A percentile compares a stretch with the other conserved stretches of the same genome.
Evolutionary conservation across 1,140 invertebrate genomes (phyloP).

Genomic region (Heliconius congener): DNA sequence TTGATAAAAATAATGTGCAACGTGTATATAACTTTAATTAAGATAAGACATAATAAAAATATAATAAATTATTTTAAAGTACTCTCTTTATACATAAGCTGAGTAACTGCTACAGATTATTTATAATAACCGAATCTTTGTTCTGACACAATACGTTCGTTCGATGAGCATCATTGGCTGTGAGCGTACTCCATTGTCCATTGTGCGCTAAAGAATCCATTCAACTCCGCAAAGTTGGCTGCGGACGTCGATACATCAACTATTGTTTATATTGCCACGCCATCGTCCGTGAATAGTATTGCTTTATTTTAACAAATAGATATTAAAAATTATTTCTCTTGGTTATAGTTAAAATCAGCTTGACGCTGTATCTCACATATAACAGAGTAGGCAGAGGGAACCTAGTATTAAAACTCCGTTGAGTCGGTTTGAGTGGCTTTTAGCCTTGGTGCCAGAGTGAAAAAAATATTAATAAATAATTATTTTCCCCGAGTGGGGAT

Average conservation of each 20-base stretch:
- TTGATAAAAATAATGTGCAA: background rate
- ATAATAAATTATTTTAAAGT: slow-evolving; percentile 6
- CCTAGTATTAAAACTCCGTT: too few relatives aligned
- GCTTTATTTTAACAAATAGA: slow-evolving; percentile 22
- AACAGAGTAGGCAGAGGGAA: background rate
- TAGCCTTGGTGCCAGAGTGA: too few relatives aligned
- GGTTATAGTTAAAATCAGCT: too few relatives aligned
- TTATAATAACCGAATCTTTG: slow-evolving; percentile 40
- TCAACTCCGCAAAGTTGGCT: slow-evolving; percentile 53
- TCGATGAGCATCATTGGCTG: slow-evolving; percentile 51
- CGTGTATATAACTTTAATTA: background rate
- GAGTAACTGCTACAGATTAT: slow-evolving; percentile 29
- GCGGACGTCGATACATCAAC: slow-evolving; percentile 30
- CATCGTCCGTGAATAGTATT: slow-evolving; percentile 27
- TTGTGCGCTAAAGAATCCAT: slow-evolving; percentile 64
- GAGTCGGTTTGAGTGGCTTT: too few relatives aligned
- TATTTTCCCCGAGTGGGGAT: too few relatives aligned
- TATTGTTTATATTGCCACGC: slow-evolving; percentile 29
- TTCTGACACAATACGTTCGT: slow-evolving; percentile 45
- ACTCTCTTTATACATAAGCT: slow-evolving; percentile 5
- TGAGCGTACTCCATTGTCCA: slow-evolving; percentile 63
- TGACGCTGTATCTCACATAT: too few relatives aligned
- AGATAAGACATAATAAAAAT: slow-evolving; percentile 3
- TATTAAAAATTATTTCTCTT: background rate
- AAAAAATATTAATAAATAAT: too few relatives aligned